A percentile compares a stretch with the other conserved stretches of the same genome.
Evolutionary conservation across 2,888 invertebrate genomes (phyloP).

Genomic region (Amphiduros pacificus): DNA sequence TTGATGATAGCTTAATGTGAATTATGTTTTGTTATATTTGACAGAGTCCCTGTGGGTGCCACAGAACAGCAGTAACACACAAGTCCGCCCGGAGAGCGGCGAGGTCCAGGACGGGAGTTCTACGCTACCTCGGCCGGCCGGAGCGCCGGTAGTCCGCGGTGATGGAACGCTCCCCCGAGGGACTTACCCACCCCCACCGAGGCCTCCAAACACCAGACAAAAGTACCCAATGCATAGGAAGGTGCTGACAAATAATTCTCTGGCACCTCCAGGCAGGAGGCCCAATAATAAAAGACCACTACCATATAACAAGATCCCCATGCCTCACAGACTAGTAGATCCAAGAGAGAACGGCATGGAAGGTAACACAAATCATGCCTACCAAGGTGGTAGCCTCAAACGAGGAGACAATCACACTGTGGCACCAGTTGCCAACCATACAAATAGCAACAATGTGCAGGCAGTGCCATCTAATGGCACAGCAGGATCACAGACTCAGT

Average conservation of each 20-base stretch:
- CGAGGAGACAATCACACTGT: not conserved
- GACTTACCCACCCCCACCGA: not conserved
- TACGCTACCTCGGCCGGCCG: too few species aligned
- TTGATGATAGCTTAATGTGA: too few species aligned
- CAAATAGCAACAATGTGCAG: not conserved
- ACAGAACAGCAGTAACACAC: too few species aligned
- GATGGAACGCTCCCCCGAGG: too few species aligned
- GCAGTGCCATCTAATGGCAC: not conserved
- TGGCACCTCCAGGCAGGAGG: not conserved
- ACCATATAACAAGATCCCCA: not conserved
- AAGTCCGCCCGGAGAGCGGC: too few species aligned
- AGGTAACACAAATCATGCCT: not conserved
- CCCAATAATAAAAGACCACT: not conserved
- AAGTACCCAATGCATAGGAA: slow-evolving; percentile 4
- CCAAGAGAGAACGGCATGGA: not conserved
- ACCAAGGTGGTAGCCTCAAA: not conserved
- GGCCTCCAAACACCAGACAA: not conserved
- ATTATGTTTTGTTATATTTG: too few species aligned
- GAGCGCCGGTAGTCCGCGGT: too few species aligned
- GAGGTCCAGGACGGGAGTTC: too few species aligned
- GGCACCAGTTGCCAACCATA: not conserved
- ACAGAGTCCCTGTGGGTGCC: too few species aligned
- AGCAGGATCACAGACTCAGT: too few species aligned
- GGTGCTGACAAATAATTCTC: not conserved
- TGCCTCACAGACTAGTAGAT: slow-evolving; percentile 1